Evolutionary conservation across 2,888 invertebrate species (phyloP).

Genomic region (Coecobrya sp.): DNA sequence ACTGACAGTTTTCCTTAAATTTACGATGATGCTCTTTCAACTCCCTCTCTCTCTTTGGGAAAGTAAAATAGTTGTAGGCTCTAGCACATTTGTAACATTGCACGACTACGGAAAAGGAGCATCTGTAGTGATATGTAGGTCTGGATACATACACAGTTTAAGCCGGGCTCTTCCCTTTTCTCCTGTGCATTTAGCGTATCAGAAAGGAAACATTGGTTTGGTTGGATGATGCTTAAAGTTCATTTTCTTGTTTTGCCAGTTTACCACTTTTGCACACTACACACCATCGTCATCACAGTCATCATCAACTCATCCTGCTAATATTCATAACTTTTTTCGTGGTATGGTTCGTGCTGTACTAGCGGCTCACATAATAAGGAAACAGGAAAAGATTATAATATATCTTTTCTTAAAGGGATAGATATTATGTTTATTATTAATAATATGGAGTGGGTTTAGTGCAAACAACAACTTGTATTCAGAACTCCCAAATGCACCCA

Average conservation of each 20-base stretch:
- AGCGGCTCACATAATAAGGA: background rate
- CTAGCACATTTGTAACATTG: no score
- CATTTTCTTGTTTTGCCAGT: conserved; percentile 58
- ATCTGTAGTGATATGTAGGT: background rate
- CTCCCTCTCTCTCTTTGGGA: background rate
- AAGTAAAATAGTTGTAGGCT: background rate
- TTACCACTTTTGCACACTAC: conserved; percentile 36
- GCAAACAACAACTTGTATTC: conserved; percentile 27
- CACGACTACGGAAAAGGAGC: background rate
- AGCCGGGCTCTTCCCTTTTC: background rate
- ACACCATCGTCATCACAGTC: conserved; percentile 17
- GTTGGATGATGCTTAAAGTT: conserved; percentile 23
- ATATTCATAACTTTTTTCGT: conserved; percentile 47
- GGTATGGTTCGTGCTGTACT: background rate
- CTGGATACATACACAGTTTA: background rate
- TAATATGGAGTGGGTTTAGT: background rate
- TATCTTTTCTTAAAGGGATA: conserved; percentile 31
- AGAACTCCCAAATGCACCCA: background rate
- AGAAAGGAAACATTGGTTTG: conserved; percentile 1
- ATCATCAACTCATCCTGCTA: conserved; percentile 65
- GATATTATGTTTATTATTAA: conserved; percentile 52
- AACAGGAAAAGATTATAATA: conserved; percentile 47
- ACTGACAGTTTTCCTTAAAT: conserved; percentile 22
- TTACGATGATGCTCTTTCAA: conserved; percentile 21
- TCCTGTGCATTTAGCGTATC: background rate